Conservation (phyloP, 2,797 vertebrate genomes). For the Sphenopsis melanotis region DNA sequence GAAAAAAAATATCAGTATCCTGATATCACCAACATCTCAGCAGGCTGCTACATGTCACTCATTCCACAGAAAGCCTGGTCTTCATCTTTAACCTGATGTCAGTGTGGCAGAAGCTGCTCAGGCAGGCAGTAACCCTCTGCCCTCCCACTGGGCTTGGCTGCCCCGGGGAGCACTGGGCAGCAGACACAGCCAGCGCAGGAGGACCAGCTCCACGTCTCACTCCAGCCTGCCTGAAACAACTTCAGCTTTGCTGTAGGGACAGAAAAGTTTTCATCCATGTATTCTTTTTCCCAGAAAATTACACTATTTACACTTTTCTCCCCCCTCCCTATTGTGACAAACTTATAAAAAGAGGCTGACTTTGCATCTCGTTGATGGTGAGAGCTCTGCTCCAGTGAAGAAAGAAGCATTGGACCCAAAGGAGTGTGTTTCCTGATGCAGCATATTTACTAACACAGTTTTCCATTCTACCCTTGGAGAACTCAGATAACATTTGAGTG, state of each 20-base stretch:
- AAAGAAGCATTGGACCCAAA: neutral
- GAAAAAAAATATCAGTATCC: neutral
- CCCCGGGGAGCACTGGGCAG: neutral
- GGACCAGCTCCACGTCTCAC: neutral
- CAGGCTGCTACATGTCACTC: conserved; percentile 60
- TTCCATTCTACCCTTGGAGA: neutral
- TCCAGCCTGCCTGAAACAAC: neutral
- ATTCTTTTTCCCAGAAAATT: neutral
- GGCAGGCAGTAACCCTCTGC: conserved; percentile 16
- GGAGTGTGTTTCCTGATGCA: neutral
- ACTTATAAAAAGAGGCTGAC: neutral
- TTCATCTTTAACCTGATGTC: conserved; percentile 5
- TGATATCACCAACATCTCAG: conserved; percentile 47
- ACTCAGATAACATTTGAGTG: neutral
- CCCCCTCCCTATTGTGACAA: neutral
- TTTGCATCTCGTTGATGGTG: neutral
- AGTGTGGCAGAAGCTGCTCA: neutral
- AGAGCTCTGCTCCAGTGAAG: neutral
- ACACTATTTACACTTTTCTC: neutral
- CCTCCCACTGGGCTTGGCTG: neutral
- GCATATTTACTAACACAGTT: neutral
- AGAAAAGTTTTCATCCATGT: neutral
- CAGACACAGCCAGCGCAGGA: neutral
- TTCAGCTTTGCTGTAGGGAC: neutral
- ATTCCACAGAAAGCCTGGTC: conserved; percentile 37